Conservation (phyloP, 1,140 invertebrate genomes). For the Andricus grossulariae region DNA sequence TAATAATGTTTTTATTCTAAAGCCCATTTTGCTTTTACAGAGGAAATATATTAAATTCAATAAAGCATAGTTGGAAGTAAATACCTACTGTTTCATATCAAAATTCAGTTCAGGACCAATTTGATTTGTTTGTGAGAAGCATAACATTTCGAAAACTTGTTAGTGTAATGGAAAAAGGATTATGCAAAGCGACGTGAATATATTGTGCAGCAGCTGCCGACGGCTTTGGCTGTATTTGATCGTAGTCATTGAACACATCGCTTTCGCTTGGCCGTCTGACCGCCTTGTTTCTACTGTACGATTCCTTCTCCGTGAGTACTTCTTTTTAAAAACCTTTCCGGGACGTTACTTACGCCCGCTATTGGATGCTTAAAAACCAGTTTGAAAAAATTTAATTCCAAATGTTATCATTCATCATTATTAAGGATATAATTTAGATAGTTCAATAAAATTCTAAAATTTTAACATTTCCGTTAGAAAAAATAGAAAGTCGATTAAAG, state of each 20-base stretch:
- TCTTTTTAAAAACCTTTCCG: neutral
- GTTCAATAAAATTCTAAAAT: too few relatives aligned
- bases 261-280: slow-evolving; percentile 18
- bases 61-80: too few relatives aligned
- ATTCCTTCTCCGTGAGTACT: slow-evolving; percentile 8
- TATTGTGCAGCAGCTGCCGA: slow-evolving; percentile 23
- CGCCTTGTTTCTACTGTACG: neutral
- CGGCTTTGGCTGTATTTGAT: slow-evolving; percentile 22
- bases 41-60: too few relatives aligned
- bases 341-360: too few relatives aligned
- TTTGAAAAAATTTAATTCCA: too few relatives aligned
- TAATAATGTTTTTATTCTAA: too few relatives aligned
- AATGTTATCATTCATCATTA: too few relatives aligned
- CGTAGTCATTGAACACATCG: slow-evolving; percentile 23
- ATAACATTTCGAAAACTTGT: slow-evolving; percentile 24
- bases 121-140: slow-evolving; percentile 18
- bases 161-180: slow-evolving; percentile 31
- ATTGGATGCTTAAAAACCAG: too few relatives aligned
- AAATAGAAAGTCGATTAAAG: too few relatives aligned
- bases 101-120: neutral
- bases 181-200: slow-evolving; percentile 23
- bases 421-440: too few relatives aligned
- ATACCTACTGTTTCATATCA: neutral
- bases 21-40: too few relatives aligned
- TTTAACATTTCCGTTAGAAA: too few relatives aligned